Conservation (phyloP, 2,888 invertebrate genomes). For the Habroteleia sp. region DNA sequence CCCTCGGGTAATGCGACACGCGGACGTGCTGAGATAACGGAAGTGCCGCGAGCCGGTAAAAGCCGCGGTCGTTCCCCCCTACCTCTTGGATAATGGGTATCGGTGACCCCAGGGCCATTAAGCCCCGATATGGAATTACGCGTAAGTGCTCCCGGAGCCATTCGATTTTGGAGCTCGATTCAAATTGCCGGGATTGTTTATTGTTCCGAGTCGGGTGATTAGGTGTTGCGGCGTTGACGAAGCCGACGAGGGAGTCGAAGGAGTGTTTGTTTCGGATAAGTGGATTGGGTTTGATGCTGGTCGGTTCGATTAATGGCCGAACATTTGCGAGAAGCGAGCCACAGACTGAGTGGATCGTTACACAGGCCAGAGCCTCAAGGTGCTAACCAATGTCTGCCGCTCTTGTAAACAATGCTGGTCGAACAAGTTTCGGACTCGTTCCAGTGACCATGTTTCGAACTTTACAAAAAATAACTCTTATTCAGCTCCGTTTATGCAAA, state of each 20-base stretch:
- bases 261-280: constrained; percentile 8
- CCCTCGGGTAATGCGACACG: constrained; percentile 32
- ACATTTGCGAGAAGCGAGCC: neutral
- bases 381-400: no score
- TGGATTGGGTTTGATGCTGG: constrained; percentile 21
- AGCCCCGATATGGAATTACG: constrained; percentile 47
- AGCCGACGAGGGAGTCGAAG: neutral
- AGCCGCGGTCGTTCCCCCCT: constrained; percentile 25
- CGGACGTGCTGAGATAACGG: constrained; percentile 50
- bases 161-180: constrained; percentile 22
- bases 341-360: neutral
- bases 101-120: constrained; percentile 47
- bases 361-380: no score
- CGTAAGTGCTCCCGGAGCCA: constrained; percentile 25
- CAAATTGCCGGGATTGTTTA: constrained; percentile 44
- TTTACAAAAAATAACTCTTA: no score
- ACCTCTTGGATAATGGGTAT: constrained; percentile 36
- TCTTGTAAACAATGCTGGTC: neutral
- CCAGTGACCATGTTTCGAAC: no score
- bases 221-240: constrained; percentile 26
- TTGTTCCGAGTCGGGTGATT: constrained; percentile 35
- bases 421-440: no score
- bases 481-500: no score
- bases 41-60: constrained; percentile 28
- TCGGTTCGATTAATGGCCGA: neutral